phyloP scores from a whole-genome alignment of 2,888 invertebrate genomes.

The Dromius quadrimaculatus region DNA sequence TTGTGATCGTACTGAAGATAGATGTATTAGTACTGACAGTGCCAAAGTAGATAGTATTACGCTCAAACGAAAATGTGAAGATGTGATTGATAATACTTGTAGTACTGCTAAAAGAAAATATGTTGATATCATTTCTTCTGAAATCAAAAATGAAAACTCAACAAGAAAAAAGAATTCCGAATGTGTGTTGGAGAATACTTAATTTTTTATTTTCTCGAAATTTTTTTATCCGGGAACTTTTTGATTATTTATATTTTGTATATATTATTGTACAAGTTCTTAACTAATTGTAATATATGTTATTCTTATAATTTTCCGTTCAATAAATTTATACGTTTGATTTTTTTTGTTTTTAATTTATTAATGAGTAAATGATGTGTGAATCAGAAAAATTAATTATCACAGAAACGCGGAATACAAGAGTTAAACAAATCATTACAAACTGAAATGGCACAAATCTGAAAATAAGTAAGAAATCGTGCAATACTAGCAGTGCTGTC shows the following conservation, averaged over 20 bases:
- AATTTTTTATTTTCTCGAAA: conserved; percentile 35
- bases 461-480: too few species aligned
- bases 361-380: not conserved
- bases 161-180: conserved; percentile 9
- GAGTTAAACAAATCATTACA: too few species aligned
- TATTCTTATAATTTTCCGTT: conserved; percentile 28
- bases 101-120: conserved; percentile 18
- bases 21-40: not conserved
- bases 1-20: conserved; percentile 27
- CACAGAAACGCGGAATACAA: too few species aligned
- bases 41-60: conserved; percentile 29
- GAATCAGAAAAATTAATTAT: too few species aligned
- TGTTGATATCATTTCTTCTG: not conserved
- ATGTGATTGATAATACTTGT: not conserved
- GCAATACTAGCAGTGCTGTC: too few species aligned
- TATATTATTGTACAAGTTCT: conserved; percentile 34
- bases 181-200: conserved; percentile 35
- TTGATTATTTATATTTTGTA: conserved; percentile 36
- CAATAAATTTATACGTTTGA: conserved; percentile 28
- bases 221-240: conserved; percentile 20
- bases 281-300: conserved; percentile 31
- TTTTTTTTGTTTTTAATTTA: conserved; percentile 17
- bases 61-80: conserved; percentile 24
- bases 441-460: too few species aligned
- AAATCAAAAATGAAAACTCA: conserved; percentile 12